Evolutionary conservation across 2,888 invertebrate genomes (phyloP).

Genomic region (Clunio marinus): DNA sequence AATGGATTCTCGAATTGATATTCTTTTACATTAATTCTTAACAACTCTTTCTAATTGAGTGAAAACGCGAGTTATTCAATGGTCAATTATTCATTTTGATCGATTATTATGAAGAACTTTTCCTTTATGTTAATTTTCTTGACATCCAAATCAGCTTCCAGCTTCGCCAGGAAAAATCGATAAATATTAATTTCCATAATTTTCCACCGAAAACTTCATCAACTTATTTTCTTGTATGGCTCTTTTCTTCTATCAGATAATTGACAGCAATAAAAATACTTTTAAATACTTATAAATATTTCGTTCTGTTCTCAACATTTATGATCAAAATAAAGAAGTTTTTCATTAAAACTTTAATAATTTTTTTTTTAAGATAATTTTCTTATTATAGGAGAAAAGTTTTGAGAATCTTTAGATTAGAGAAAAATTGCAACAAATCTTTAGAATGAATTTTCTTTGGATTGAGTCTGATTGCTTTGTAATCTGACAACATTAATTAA

Average conservation of each 20-base stretch:
- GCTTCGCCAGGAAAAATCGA: neutral
- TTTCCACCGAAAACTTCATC: neutral
- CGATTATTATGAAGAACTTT: neutral
- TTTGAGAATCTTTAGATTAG: too few relatives aligned
- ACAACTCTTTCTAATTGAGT: slow-evolving; percentile 5
- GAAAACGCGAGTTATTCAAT: neutral
- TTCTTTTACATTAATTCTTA: too few relatives aligned
- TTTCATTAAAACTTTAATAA: too few relatives aligned
- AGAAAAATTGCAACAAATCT: too few relatives aligned
- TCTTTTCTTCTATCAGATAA: neutral
- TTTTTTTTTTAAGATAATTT: too few relatives aligned
- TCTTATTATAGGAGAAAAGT: too few relatives aligned
- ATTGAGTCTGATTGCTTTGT: too few relatives aligned
- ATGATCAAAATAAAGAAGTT: too few relatives aligned
- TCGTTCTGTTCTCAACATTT: too few relatives aligned
- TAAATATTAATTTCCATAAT: slow-evolving; percentile 18
- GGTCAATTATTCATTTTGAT: neutral
- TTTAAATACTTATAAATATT: too few relatives aligned
- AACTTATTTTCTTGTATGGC: neutral
- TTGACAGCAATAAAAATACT: slow-evolving; percentile 4
- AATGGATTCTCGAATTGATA: neutral
- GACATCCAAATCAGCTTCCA: slow-evolving; percentile 3
- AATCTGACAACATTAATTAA: too few relatives aligned
- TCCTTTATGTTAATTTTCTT: neutral
- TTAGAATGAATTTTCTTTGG: too few relatives aligned